A percentile compares a stretch with the other conserved stretches of the same genome.
Evolutionary conservation across 2,888 invertebrate species (phyloP).

Genomic region (Cataglyphis altisquamis): DNA sequence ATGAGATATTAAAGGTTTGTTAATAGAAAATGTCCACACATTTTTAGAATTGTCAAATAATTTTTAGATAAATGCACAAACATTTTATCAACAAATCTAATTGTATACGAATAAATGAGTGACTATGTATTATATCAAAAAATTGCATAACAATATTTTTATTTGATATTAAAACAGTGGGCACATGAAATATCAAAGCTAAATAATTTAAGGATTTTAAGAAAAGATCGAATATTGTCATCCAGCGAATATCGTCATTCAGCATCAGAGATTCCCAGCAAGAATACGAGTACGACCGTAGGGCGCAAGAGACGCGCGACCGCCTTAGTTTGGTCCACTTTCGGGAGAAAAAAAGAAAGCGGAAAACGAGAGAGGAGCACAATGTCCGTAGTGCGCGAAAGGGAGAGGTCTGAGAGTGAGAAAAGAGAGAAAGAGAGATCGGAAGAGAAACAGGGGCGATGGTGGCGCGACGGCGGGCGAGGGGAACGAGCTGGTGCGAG

Average conservation of each 20-base stretch:
- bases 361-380: conserved; percentile 25
- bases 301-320: conserved; percentile 49
- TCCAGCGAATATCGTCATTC: conserved; percentile 14
- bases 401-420: conserved; percentile 35
- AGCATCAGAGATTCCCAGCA: conserved; percentile 51
- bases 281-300: conserved; percentile 50
- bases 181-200: not conserved
- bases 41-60: not conserved
- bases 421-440: conserved; percentile 32
- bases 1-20: not conserved
- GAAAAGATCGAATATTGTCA: not conserved
- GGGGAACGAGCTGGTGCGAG: conserved; percentile 49
- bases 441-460: conserved; percentile 53
- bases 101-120: not conserved
- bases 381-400: conserved; percentile 22
- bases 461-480: conserved; percentile 40
- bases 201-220: conserved; percentile 2
- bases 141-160: not conserved
- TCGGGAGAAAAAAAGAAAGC: conserved; percentile 38
- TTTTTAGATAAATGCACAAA: not conserved
- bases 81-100: not conserved
- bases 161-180: not conserved
- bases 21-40: not conserved
- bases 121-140: not conserved
- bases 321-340: conserved; percentile 52